These are phyloP conservation scores for Acrossocheilus fasciatus DNA, from an alignment of 2,797 vertebrate genomes.

Conservation along the genomic window DNA sequence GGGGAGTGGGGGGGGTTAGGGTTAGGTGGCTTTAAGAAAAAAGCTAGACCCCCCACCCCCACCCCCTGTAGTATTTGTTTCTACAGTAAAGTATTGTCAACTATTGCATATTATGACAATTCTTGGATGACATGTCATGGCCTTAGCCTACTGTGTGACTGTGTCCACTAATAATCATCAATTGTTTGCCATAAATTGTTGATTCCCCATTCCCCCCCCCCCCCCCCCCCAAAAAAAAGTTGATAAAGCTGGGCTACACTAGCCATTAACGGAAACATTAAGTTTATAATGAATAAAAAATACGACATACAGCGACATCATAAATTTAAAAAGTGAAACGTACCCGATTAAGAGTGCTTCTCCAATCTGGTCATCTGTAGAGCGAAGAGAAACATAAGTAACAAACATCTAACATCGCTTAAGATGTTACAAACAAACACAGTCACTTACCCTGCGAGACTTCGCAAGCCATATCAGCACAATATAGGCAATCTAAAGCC, in stretches of 20 bases:
- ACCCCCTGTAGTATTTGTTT: no score
- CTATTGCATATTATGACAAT: no score
- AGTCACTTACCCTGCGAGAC: slow-evolving; percentile 34
- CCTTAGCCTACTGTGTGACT: no score
- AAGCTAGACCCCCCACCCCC: no score
- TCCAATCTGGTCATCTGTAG: slow-evolving; percentile 54
- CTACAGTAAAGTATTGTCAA: no score
- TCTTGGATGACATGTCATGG: no score
- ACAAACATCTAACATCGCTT: neutral
- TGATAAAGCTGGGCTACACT: neutral
- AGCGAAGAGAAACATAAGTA: neutral
- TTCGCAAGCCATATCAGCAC: slow-evolving; percentile 28
- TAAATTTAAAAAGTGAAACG: neutral
- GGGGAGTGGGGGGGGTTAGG: no score
- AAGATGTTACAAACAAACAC: neutral
- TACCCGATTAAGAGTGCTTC: slow-evolving; percentile 47
- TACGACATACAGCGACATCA: neutral
- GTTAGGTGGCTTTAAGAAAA: no score
- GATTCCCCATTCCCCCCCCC: no score
- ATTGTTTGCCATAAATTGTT: no score
- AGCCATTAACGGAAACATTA: neutral
- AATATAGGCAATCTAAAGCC: neutral
- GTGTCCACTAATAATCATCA: no score
- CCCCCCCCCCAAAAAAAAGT: neutral
- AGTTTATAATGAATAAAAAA: neutral